Percentiles rank a stretch among this genome's conserved stretches.
Conservation (phyloP, 92 coral and sea anemone genomes). For the Isaurus tuberculatus region DNA sequence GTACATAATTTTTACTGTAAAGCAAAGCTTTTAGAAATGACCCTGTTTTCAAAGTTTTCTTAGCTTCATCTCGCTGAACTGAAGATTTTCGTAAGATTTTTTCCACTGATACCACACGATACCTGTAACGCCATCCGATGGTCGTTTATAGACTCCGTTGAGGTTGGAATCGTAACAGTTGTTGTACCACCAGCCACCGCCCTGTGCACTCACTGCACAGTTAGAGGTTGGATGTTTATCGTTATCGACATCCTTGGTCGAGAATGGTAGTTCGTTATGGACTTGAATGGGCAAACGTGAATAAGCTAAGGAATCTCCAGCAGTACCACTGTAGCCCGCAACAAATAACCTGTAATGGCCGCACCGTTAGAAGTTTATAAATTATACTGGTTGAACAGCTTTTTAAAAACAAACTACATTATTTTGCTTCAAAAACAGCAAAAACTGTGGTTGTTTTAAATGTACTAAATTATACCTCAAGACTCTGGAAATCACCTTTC, state of each 20-base stretch:
- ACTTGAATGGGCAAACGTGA: neutral
- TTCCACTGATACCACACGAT: slow-evolving; percentile 62
- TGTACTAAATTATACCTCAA: no score
- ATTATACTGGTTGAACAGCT: no score
- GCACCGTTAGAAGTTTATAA: no score
- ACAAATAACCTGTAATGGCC: slow-evolving; percentile 10
- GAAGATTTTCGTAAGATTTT: slow-evolving; percentile 47
- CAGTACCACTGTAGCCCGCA: slow-evolving; percentile 55
- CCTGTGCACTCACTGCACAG: slow-evolving; percentile 33
- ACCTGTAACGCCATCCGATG: neutral
- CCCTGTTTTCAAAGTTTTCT: neutral
- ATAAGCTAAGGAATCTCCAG: slow-evolving; percentile 56
- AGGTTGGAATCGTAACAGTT: slow-evolving; percentile 58
- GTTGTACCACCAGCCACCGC: slow-evolving; percentile 66
- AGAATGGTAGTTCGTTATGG: slow-evolving; percentile 36
- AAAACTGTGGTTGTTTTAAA: no score
- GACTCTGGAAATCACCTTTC: no score
- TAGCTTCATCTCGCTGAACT: slow-evolving; percentile 60
- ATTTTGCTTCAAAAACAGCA: no score
- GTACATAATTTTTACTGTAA: no score
- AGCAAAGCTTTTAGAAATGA: no score
- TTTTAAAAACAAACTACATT: no score
- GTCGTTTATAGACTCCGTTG: slow-evolving; percentile 52
- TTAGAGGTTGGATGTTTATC: slow-evolving; percentile 6
- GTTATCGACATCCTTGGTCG: slow-evolving; percentile 58